phyloP scores from a whole-genome alignment of 92 coral and sea anemone genomes.

The Micromussa lordhowensis region DNA sequence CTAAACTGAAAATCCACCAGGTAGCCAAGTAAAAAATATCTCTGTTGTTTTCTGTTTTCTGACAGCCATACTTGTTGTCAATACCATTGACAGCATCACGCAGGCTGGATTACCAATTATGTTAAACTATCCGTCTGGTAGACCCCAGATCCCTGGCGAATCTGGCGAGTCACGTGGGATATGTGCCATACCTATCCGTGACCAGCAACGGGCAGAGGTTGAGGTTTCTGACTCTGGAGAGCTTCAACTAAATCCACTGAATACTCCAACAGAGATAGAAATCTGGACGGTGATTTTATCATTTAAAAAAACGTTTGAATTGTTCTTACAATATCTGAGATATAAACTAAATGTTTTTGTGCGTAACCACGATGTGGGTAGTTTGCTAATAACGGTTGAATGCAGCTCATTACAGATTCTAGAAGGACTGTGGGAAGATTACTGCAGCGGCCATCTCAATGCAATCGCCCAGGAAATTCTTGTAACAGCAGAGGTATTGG shows the following conservation, averaged over 20 bases:
- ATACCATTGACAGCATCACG: background rate
- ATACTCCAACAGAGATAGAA: background rate
- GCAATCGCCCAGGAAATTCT: slow-evolving; percentile 2
- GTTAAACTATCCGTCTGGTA: too few species aligned
- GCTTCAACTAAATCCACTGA: background rate
- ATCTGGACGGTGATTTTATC: background rate
- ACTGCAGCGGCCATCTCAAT: slow-evolving; percentile 11
- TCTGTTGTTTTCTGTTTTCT: too few species aligned
- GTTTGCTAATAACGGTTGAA: background rate
- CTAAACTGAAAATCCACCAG: too few species aligned
- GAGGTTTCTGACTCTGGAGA: background rate
- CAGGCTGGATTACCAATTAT: background rate
- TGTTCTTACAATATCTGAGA: background rate
- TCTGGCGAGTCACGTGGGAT: background rate
- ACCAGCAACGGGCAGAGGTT: background rate
- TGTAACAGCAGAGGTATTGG: slow-evolving; percentile 9
- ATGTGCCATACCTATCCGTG: background rate
- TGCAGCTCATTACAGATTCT: slow-evolving; percentile 1
- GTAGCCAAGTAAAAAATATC: too few species aligned
- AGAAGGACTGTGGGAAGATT: slow-evolving; percentile 5
- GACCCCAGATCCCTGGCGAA: background rate
- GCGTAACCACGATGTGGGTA: background rate
- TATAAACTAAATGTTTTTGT: background rate
- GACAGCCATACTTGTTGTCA: too few species aligned
- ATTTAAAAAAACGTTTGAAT: background rate